Evolutionary conservation across 2,888 invertebrate species (phyloP).

Genomic region (Dryobotodes eremita): DNA sequence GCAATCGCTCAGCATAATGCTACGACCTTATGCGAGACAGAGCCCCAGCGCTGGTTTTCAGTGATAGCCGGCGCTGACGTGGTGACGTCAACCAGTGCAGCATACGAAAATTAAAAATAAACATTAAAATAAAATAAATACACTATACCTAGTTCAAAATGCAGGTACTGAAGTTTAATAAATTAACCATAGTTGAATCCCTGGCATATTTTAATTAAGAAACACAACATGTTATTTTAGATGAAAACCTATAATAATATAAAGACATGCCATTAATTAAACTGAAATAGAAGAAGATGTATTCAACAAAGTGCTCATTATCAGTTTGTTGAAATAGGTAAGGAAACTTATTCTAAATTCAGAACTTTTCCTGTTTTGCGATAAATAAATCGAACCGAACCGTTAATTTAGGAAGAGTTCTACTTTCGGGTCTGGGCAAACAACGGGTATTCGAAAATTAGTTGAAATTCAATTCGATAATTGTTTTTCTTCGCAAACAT

Average conservation of each 20-base stretch:
- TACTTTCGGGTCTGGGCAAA: conserved; percentile 38
- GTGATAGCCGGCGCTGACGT: too few species aligned
- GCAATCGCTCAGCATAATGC: too few species aligned
- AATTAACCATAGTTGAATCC: not conserved
- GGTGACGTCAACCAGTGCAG: too few species aligned
- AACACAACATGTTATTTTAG: not conserved
- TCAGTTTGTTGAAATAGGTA: not conserved
- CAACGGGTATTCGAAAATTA: conserved; percentile 66
- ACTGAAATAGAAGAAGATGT: not conserved
- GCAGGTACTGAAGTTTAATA: not conserved
- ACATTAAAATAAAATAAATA: too few species aligned
- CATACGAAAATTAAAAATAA: too few species aligned
- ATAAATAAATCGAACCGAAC: conserved; percentile 47
- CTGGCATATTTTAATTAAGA: too few species aligned
- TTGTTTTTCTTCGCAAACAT: conserved; percentile 81
- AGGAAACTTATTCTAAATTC: conserved; percentile 9
- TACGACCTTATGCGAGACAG: too few species aligned
- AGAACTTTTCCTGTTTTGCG: conserved; percentile 45
- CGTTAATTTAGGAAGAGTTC: conserved; percentile 26
- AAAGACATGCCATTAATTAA: not conserved
- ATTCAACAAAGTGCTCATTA: conserved; percentile 17
- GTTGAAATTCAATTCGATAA: conserved; percentile 79
- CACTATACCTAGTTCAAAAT: too few species aligned
- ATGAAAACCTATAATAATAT: not conserved
- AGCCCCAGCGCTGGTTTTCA: too few species aligned